These are phyloP conservation scores for Pachliopta kotzebuea DNA, from an alignment of 2,888 invertebrate genomes.

Conservation along the genomic window DNA sequence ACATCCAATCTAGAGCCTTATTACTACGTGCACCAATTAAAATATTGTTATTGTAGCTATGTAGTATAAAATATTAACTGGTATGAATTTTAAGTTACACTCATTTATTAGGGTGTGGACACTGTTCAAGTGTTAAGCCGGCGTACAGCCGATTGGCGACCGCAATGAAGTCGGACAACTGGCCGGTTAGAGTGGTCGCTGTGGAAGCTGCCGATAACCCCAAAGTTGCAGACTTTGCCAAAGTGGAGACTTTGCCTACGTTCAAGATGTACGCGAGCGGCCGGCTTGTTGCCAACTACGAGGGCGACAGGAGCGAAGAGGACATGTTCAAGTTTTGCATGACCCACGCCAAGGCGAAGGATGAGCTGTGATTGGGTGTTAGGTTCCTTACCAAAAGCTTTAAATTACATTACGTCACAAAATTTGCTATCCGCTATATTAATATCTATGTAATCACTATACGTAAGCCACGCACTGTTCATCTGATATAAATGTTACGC, in stretches of 20 bases:
- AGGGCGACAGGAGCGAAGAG: conserved; percentile 75
- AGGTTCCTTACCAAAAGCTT: neutral
- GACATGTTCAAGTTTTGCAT: conserved; percentile 79
- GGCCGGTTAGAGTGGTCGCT: conserved; percentile 71
- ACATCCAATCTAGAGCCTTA: too few relatives aligned
- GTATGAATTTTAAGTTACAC: too few relatives aligned
- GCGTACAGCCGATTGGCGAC: conserved; percentile 82
- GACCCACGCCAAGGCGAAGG: conserved; percentile 51
- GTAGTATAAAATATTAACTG: too few relatives aligned
- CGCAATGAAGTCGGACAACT: conserved; percentile 60
- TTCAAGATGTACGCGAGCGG: conserved; percentile 82
- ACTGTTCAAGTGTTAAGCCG: conserved; percentile 85
- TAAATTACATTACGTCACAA: conserved; percentile 1
- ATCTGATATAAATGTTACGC: too few relatives aligned
- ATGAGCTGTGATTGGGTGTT: conserved; percentile 60
- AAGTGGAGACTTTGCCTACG: conserved; percentile 84
- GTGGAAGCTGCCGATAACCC: conserved; percentile 85
- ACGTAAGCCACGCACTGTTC: too few relatives aligned
- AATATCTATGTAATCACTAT: too few relatives aligned
- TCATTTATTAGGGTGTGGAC: conserved; percentile 83
- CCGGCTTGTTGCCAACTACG: conserved; percentile 75
- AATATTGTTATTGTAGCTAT: too few relatives aligned
- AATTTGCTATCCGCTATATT: neutral
- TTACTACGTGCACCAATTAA: too few relatives aligned
- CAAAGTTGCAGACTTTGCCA: conserved; percentile 79